phyloP scores from a whole-genome alignment of 2,797 vertebrate genomes.

The Tragelaphus oryx region DNA sequence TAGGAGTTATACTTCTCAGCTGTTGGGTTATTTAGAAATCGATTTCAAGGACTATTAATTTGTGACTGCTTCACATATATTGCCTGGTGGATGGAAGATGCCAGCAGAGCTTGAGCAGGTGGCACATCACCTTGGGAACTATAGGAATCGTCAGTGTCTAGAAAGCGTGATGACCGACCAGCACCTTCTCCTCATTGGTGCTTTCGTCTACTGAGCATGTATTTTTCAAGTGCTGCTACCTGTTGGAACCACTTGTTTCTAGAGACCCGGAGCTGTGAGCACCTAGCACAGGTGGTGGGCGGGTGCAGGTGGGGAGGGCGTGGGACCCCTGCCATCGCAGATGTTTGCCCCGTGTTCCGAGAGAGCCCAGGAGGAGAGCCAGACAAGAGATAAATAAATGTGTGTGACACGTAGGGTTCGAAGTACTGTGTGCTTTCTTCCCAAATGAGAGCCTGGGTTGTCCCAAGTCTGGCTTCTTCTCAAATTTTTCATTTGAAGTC shows the following conservation, averaged over 20 bases:
- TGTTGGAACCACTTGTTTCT: accelerated
- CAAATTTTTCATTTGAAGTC: background rate
- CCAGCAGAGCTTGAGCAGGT: background rate
- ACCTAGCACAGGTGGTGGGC: accelerated
- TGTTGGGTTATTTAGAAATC: background rate
- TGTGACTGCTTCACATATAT: background rate
- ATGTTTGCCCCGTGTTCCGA: accelerated
- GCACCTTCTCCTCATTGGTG: background rate
- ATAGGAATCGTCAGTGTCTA: background rate
- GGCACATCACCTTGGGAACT: background rate
- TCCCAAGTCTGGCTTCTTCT: background rate
- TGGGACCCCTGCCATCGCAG: accelerated
- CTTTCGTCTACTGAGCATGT: background rate
- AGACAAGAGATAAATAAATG: background rate
- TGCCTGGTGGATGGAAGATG: background rate
- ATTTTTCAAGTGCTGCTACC: background rate
- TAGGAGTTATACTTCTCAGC: background rate
- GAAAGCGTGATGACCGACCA: background rate
- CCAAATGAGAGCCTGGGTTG: background rate
- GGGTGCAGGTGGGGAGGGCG: accelerated
- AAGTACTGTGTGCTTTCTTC: background rate
- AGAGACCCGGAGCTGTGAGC: background rate
- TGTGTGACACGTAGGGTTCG: accelerated
- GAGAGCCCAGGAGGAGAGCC: background rate
- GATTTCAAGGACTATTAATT: background rate